Percentiles rank a stretch among this genome's conserved stretches.
Evolutionary conservation across 2,888 invertebrate species (phyloP).

Genomic region (Onchidella celtica): DNA sequence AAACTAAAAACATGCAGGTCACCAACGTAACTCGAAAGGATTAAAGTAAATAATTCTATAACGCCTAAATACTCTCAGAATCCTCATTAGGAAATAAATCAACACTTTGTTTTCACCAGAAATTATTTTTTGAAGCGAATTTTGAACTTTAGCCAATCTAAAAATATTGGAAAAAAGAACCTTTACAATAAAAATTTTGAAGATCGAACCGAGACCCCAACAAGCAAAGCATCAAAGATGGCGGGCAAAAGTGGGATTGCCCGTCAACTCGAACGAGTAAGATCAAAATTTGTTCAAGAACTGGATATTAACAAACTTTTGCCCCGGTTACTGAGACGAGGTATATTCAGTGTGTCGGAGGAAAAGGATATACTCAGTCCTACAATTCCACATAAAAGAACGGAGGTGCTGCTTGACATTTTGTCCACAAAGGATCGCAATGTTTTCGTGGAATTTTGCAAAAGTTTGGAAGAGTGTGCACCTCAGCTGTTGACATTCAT

Average conservation of each 20-base stretch:
- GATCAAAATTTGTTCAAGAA: constrained; percentile 67
- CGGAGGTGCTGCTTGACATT: constrained; percentile 74
- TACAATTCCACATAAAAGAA: constrained; percentile 60
- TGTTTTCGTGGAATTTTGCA: constrained; percentile 76
- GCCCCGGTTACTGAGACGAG: constrained; percentile 67
- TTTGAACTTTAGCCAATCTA: too few relatives aligned
- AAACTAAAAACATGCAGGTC: too few relatives aligned
- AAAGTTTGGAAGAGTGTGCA: constrained; percentile 71
- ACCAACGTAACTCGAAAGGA: too few relatives aligned
- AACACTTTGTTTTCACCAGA: too few relatives aligned
- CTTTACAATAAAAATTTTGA: not conserved
- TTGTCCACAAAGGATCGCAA: constrained; percentile 72
- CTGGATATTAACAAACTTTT: constrained; percentile 72
- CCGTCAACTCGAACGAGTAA: constrained; percentile 71
- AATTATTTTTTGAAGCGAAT: too few relatives aligned
- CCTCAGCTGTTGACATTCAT: constrained; percentile 71
- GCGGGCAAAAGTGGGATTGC: constrained; percentile 71
- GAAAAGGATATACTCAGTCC: constrained; percentile 67
- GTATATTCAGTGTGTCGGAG: constrained; percentile 69
- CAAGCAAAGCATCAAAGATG: constrained; percentile 65
- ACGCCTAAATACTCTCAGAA: too few relatives aligned
- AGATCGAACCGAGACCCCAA: not conserved
- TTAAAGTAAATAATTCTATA: too few relatives aligned
- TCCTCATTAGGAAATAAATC: too few relatives aligned
- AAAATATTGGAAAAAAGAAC: too few relatives aligned